These are phyloP conservation scores for Xanthorhoe spadicearia DNA, from an alignment of 2,888 invertebrate genomes.

Conservation along the genomic window DNA sequence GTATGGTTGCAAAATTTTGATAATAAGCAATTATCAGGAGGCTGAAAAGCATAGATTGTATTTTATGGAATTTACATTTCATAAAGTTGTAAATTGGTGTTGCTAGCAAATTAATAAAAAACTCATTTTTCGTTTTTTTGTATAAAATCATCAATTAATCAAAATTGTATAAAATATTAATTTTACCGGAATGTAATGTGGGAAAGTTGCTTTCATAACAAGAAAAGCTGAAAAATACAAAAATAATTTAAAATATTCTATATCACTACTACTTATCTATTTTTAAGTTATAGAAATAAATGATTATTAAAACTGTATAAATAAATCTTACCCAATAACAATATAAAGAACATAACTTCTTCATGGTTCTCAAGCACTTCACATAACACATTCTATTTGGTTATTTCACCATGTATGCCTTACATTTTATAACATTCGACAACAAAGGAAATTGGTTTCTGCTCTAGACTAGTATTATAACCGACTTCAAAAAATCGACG, in stretches of 20 bases:
- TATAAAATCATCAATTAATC: background rate
- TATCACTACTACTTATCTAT: background rate
- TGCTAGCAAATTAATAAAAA: too few species aligned
- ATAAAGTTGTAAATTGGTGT: too few species aligned
- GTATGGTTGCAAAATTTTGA: conserved; percentile 67
- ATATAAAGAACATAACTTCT: conserved; percentile 22
- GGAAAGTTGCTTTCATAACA: conserved; percentile 31
- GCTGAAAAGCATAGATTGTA: conserved; percentile 46
- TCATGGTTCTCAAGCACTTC: conserved; percentile 19
- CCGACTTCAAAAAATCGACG: too few species aligned
- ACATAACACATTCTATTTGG: conserved; percentile 6
- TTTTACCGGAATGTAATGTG: conserved; percentile 54
- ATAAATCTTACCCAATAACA: conserved; percentile 19
- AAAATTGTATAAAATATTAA: too few species aligned
- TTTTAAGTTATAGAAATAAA: background rate
- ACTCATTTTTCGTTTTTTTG: too few species aligned
- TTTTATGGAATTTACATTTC: too few species aligned
- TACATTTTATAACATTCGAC: conserved; percentile 1
- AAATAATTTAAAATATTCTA: too few species aligned
- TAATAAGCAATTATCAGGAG: conserved; percentile 52
- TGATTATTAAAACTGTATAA: background rate
- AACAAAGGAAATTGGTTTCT: conserved; percentile 14
- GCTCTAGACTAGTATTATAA: background rate
- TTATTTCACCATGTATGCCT: background rate
- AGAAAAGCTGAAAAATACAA: conserved; percentile 28